phyloP scores from a whole-genome alignment of 2,888 invertebrate species.

The Octonoba sinensis region DNA sequence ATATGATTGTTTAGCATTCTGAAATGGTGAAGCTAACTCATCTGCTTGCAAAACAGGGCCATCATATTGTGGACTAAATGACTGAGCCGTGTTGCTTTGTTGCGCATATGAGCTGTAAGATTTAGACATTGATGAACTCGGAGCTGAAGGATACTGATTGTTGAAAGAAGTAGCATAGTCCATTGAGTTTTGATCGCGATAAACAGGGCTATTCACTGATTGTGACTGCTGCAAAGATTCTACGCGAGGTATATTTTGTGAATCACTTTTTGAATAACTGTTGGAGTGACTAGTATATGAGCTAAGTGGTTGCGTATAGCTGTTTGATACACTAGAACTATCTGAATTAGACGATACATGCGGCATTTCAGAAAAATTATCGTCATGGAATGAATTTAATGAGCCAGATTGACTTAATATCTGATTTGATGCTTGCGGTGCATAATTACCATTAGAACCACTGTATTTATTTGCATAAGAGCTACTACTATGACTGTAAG shows the following conservation, averaged over 20 bases:
- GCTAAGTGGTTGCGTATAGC: constrained; percentile 13
- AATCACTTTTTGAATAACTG: constrained; percentile 24
- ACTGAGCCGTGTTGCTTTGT: not conserved
- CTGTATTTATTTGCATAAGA: constrained; percentile 20
- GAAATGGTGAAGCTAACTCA: not conserved
- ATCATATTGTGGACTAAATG: constrained; percentile 1
- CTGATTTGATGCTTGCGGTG: constrained; percentile 12
- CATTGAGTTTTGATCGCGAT: no score
- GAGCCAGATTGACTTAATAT: not conserved
- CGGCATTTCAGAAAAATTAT: no score
- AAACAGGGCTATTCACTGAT: not conserved
- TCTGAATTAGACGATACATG: not conserved
- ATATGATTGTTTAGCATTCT: not conserved
- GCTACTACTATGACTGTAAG: constrained; percentile 23
- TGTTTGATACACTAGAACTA: constrained; percentile 1
- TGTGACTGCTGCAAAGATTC: constrained; percentile 8
- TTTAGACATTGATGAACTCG: not conserved
- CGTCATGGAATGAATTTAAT: not conserved
- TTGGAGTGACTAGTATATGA: constrained; percentile 9
- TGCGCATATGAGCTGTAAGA: not conserved
- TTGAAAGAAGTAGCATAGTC: no score
- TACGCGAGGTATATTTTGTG: not conserved
- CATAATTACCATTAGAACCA: not conserved
- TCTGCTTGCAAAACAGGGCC: not conserved
- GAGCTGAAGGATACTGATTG: not conserved